phyloP scores from a whole-genome alignment of 2,888 invertebrate species.

The Dryococelus australis region DNA sequence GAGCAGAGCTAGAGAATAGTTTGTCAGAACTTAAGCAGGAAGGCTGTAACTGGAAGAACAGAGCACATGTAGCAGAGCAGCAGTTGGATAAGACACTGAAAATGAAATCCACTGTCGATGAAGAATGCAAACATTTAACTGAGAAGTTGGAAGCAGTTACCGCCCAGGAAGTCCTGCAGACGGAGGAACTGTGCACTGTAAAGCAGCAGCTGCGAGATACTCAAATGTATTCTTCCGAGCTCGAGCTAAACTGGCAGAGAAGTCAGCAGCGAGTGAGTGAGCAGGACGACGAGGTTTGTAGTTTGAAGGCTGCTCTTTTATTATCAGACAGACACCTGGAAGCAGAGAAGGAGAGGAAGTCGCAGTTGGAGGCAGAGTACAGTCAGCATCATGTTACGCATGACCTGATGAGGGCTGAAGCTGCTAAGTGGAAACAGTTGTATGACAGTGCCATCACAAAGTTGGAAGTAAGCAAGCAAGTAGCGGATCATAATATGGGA shows the following conservation, averaged over 20 bases:
- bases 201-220: constrained; percentile 35
- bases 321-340: constrained; percentile 18
- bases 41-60: constrained; percentile 36
- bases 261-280: not conserved
- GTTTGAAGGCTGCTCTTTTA: not conserved
- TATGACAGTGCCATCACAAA: not conserved
- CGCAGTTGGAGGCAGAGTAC: not conserved
- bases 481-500: not conserved
- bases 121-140: constrained; percentile 38
- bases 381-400: not conserved
- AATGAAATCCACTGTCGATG: constrained; percentile 38
- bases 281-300: not conserved
- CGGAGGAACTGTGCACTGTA: constrained; percentile 35
- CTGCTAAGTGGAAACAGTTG: not conserved
- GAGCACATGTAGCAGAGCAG: constrained; percentile 38
- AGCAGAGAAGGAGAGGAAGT: not conserved
- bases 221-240: not conserved
- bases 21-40: constrained; percentile 31
- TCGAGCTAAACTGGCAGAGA: not conserved
- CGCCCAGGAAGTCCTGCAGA: constrained; percentile 30
- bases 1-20: constrained; percentile 20
- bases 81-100: constrained; percentile 34
- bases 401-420: not conserved
- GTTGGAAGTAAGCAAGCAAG: not conserved
- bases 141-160: constrained; percentile 33